Base-by-base conservation (phyloP, 2,888 invertebrate species). In the Brachynemurus nebulosus region DNA sequence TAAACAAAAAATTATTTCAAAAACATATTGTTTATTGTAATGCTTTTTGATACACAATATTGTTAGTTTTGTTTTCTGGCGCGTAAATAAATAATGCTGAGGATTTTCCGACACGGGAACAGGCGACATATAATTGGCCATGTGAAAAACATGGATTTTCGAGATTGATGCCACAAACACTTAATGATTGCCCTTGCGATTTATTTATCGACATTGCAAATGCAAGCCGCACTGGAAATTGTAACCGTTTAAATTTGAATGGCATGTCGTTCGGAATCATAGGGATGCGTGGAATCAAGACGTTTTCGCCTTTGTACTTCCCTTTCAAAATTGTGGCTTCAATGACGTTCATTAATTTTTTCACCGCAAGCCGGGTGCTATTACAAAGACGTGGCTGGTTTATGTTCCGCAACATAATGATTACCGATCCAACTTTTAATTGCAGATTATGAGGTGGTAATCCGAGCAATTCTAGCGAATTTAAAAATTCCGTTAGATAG, bases 401-500 rank as follows among this genome's bases (percentile, higher is more conserved):
- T 6, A 55, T 45, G 46, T 55, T 55, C 33, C 52, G 47, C 40
- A 54, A 45, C 48, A 55, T 45, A 23, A 54, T 56, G 21, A 54
- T 45, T 36, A 49, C 47, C 18, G 51, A 45, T 38, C 55, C 56
- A 39, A 56, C 48, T 48, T 56, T 55, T 40, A 55, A 49, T 45
- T 45, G 11, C 20, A 52, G 44, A 44, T 42, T 35, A 40, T 54
- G 55, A 4, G 50, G 48, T 19, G 50, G 48, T 16, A 54, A 25
- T 17, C 52, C 52, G 38, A 50, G 48, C 17, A 48, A 27, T 44
- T 53, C 46, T 6, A 55, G 17, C 44, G 47, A 54, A 54, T 55
- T 30, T 57, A 54, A 56, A 55, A 56, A 56, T 50, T 57, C 55
- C 9, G 50, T 19, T 41, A 57, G 57, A 55, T 56, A 58, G 52